These are phyloP conservation scores for Colinus virginianus DNA, from an alignment of 2,113 vertebrate species.

Conservation along the genomic window DNA sequence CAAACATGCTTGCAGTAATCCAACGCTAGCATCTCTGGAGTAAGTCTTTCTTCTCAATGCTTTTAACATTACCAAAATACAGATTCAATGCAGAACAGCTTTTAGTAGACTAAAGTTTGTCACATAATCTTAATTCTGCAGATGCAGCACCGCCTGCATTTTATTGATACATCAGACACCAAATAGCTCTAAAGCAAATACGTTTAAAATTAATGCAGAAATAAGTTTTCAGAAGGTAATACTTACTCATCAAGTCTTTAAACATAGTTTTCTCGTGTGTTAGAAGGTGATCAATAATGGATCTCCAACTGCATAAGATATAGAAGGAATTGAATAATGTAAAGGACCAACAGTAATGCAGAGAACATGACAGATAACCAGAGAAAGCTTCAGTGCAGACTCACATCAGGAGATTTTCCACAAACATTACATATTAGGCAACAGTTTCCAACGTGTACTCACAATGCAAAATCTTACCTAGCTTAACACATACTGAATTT, in stretches of 20 bases:
- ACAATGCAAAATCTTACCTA: background rate
- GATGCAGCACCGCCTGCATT: background rate
- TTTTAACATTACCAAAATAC: background rate
- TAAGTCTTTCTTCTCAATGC: background rate
- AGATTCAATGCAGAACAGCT: background rate
- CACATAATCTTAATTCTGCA: background rate
- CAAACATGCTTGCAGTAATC: background rate
- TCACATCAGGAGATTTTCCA: background rate
- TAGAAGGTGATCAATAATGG: conserved; percentile 94
- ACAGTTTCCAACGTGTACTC: background rate
- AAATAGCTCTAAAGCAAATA: background rate
- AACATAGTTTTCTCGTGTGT: conserved; percentile 99
- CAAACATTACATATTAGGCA: background rate
- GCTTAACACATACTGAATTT: background rate
- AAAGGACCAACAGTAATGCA: too few relatives aligned
- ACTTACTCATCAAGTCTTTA: conserved; percentile 98
- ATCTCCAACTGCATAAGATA: conserved; percentile 87
- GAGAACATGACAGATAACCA: background rate
- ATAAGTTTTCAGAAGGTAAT: background rate
- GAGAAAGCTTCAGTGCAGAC: background rate
- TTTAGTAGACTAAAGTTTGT: background rate
- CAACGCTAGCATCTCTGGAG: background rate
- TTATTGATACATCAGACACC: background rate
- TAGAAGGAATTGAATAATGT: background rate
- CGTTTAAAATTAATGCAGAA: background rate